Conservation (phyloP, 1,140 invertebrate species). For the Aricia agestis region DNA sequence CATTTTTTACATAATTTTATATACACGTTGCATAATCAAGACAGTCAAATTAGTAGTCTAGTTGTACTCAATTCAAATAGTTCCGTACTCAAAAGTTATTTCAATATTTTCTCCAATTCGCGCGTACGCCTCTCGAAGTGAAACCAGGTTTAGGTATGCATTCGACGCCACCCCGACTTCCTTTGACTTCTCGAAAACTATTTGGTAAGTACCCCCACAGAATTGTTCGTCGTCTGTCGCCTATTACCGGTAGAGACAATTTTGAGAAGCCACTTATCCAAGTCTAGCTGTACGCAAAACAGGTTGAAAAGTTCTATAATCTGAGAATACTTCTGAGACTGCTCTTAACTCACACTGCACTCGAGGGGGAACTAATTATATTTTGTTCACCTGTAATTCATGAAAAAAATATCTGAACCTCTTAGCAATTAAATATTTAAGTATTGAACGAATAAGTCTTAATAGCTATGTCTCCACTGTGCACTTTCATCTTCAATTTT, state of each 20-base stretch:
- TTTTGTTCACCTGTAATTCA: background rate
- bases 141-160: conserved; percentile 25
- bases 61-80: background rate
- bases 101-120: conserved; percentile 30
- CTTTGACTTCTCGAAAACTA: conserved; percentile 42
- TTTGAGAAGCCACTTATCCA: conserved; percentile 46
- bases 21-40: too few relatives aligned
- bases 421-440: background rate
- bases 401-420: background rate
- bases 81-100: background rate
- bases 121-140: conserved; percentile 14
- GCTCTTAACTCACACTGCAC: conserved; percentile 1
- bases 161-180: conserved; percentile 30
- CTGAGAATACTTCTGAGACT: conserved; percentile 25
- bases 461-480: too few relatives aligned
- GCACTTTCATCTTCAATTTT: too few relatives aligned
- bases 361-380: background rate
- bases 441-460: too few relatives aligned
- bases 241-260: conserved; percentile 46
- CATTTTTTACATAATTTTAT: too few relatives aligned
- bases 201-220: conserved; percentile 39
- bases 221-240: conserved; percentile 42
- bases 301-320: conserved; percentile 23
- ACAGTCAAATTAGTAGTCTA: background rate
- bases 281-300: conserved; percentile 35